A percentile compares a stretch with the other conserved stretches of the same genome.
Evolutionary conservation across 2,113 vertebrate species (phyloP).

Genomic region (Salvelinus fontinalis): DNA sequence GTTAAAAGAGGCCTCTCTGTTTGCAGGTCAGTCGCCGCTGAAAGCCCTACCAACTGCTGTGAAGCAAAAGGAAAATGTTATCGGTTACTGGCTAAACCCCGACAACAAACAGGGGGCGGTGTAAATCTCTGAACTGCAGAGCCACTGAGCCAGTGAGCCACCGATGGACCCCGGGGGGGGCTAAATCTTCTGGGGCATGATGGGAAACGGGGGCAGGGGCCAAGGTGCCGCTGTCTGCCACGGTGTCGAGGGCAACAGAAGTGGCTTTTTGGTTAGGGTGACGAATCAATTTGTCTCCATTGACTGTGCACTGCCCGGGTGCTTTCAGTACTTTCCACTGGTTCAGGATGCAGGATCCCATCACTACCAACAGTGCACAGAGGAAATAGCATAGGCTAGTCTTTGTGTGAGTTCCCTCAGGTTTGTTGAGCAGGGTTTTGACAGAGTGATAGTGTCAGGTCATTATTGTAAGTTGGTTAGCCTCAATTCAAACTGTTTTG

Average conservation of each 20-base stretch:
- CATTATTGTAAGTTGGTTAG: too few relatives aligned
- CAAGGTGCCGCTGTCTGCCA: constrained; percentile 7
- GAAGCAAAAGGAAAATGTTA: background rate
- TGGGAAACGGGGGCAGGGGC: background rate
- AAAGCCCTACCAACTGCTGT: background rate
- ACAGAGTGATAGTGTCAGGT: background rate
- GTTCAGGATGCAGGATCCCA: constrained; percentile 37
- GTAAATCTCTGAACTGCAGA: constrained; percentile 30
- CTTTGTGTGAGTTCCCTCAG: background rate
- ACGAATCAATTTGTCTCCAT: constrained; percentile 51
- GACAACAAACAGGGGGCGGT: constrained; percentile 23
- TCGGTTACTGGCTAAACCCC: constrained; percentile 31
- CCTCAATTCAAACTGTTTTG: too few relatives aligned
- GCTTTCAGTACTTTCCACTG: too few relatives aligned
- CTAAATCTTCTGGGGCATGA: background rate
- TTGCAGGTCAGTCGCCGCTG: too few relatives aligned
- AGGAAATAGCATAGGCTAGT: background rate
- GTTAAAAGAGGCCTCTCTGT: too few relatives aligned
- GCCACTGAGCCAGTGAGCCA: background rate
- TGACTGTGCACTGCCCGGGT: background rate
- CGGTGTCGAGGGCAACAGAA: constrained; percentile 27
- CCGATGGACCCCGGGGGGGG: background rate
- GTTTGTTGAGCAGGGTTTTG: background rate
- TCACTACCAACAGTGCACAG: background rate
- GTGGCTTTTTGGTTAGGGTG: constrained; percentile 47